Evolutionary conservation across 2,888 invertebrate genomes (phyloP).

Genomic region (Trisateles emortualis): DNA sequence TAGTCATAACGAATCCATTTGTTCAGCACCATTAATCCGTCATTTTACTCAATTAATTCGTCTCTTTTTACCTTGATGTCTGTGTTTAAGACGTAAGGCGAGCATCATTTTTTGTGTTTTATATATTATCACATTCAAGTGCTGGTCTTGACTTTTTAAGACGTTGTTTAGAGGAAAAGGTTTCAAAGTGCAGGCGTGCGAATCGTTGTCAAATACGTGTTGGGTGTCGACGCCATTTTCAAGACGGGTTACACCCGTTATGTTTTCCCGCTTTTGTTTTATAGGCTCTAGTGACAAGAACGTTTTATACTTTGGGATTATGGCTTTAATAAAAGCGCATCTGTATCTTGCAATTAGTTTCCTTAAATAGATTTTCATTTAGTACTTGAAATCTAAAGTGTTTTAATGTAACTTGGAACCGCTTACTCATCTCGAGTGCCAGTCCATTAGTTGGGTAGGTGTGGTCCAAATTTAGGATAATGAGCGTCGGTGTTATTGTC

Average conservation of each 20-base stretch:
- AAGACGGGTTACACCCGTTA: not conserved
- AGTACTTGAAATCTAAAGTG: slow-evolving; percentile 28
- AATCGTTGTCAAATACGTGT: slow-evolving; percentile 18
- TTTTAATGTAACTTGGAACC: slow-evolving; percentile 15
- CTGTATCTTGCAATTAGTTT: not conserved
- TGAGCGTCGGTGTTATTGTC: slow-evolving; percentile 67
- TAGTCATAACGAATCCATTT: slow-evolving; percentile 18
- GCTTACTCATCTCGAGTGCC: slow-evolving; percentile 38
- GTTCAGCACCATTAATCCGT: slow-evolving; percentile 28
- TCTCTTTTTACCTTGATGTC: not conserved
- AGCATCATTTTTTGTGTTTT: not conserved
- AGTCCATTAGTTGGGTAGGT: slow-evolving; percentile 58
- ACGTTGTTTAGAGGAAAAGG: not conserved
- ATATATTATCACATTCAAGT: not conserved
- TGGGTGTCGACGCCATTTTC: not conserved
- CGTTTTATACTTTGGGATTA: not conserved
- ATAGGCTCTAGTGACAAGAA: not conserved
- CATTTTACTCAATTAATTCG: slow-evolving; percentile 9
- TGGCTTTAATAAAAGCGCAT: not conserved
- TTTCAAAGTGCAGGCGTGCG: slow-evolving; percentile 19
- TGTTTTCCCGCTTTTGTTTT: not conserved
- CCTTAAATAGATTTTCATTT: slow-evolving; percentile 6
- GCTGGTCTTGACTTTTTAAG: not conserved
- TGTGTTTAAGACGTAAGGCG: not conserved
- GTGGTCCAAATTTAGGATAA: slow-evolving; percentile 71